Evolutionary conservation across 1,140 invertebrate species (phyloP).

Genomic region (Sesamia nonagrioides): DNA sequence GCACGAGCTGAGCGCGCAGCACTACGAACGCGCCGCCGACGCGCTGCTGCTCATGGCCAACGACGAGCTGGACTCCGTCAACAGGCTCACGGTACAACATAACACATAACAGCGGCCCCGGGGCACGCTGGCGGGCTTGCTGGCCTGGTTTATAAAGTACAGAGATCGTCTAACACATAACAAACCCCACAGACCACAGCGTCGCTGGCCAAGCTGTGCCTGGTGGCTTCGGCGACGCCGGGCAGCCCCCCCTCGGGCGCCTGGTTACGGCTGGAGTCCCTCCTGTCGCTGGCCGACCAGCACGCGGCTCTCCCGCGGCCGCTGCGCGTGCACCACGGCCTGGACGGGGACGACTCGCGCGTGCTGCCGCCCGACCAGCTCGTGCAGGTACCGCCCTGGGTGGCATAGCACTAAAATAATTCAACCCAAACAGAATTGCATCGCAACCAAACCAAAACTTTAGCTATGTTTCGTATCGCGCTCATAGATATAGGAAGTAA

Average conservation of each 20-base stretch:
- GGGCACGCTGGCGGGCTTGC: no score
- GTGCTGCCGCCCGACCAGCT: constrained; percentile 74
- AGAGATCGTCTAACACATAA: no score
- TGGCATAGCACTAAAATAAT: no score
- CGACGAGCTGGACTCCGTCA: constrained; percentile 90
- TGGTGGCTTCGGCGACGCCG: constrained; percentile 65
- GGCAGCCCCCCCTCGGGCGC: constrained; percentile 34
- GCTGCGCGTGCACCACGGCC: constrained; percentile 65
- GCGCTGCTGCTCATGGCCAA: constrained; percentile 88
- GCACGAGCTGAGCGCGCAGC: constrained; percentile 51
- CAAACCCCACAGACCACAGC: constrained; percentile 88
- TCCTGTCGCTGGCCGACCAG: constrained; percentile 74
- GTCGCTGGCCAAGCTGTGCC: constrained; percentile 91
- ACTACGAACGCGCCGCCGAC: constrained; percentile 86
- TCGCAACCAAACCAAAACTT: no score
- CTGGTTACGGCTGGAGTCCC: constrained; percentile 57
- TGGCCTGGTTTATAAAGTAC: no score
- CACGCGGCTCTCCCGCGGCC: constrained; percentile 71
- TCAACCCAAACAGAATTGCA: no score
- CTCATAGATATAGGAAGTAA: no score
- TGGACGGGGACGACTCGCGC: constrained; percentile 59
- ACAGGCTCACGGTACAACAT: constrained; percentile 89
- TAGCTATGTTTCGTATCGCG: no score
- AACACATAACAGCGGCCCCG: no score
- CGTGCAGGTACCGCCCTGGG: constrained; percentile 72